Conservation (phyloP, 2,113 vertebrate genomes). For the Poeciliopsis turrubarensis region DNA sequence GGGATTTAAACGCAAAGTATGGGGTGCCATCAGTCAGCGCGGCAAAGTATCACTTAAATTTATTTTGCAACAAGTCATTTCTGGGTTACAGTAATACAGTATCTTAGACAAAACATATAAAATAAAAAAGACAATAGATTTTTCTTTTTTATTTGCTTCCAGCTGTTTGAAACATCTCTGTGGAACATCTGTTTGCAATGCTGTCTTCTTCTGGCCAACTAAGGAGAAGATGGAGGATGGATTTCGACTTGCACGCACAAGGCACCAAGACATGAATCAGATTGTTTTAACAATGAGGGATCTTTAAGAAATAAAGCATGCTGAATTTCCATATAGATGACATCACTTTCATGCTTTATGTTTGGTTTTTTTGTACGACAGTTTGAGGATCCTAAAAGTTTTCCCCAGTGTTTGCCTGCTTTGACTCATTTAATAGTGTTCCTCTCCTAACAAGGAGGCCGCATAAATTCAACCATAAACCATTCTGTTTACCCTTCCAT, state of each 20-base stretch:
- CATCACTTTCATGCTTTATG: conserved; percentile 1
- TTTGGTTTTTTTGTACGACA: background rate
- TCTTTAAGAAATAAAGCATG: background rate
- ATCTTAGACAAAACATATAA: conserved; percentile 18
- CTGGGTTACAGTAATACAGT: background rate
- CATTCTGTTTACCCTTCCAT: conserved; percentile 66
- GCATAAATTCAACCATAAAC: conserved; percentile 48
- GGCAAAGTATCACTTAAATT: background rate
- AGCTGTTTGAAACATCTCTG: conserved; percentile 44
- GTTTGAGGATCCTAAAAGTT: background rate
- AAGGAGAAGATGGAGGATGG: conserved; percentile 13
- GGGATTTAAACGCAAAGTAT: conserved; percentile 13
- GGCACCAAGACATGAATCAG: background rate
- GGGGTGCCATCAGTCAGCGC: background rate
- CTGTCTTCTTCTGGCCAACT: conserved; percentile 21
- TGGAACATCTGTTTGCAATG: conserved; percentile 74
- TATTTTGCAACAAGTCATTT: conserved; percentile 22
- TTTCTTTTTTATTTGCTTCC: background rate
- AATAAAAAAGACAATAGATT: background rate
- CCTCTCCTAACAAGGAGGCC: conserved; percentile 46
- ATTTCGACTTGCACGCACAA: conserved; percentile 31
- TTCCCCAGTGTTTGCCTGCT: conserved; percentile 4
- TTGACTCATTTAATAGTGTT: background rate
- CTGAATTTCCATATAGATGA: conserved; percentile 18
- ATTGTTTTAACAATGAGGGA: background rate